These are phyloP conservation scores for Passer montanus DNA, from an alignment of 2,113 vertebrate species.

Conservation along the genomic window DNA sequence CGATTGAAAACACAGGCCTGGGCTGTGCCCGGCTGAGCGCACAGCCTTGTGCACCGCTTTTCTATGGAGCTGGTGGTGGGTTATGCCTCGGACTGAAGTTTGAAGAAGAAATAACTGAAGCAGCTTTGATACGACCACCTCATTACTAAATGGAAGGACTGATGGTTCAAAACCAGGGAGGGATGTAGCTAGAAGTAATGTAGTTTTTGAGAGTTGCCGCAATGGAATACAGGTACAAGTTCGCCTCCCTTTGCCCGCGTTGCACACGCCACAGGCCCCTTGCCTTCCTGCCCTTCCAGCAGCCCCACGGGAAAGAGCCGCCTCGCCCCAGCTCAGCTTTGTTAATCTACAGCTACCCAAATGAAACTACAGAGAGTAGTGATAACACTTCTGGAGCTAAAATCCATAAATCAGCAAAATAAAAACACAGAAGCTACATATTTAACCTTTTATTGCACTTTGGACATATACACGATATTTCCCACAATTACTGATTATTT, in stretches of 20 bases:
- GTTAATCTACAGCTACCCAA: accelerated
- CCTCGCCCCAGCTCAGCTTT: accelerated
- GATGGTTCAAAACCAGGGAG: accelerated
- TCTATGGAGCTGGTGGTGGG: accelerated
- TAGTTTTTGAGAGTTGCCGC: accelerated
- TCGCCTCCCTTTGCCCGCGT: too few relatives aligned
- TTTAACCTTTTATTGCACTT: slow-evolving; percentile 56
- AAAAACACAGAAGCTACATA: neutral
- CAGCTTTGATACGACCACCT: accelerated
- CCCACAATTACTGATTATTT: neutral
- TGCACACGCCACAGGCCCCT: accelerated
- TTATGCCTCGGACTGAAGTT: too few relatives aligned
- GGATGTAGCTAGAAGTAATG: neutral
- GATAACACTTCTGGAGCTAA: neutral
- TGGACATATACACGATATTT: slow-evolving; percentile 2
- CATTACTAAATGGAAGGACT: accelerated
- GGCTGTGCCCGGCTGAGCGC: accelerated
- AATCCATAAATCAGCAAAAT: neutral
- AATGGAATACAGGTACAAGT: too few relatives aligned
- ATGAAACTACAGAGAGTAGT: accelerated
- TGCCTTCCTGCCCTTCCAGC: accelerated
- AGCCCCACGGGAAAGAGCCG: accelerated
- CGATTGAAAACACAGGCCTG: accelerated
- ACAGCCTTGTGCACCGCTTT: accelerated
- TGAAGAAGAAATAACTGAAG: neutral